phyloP scores from a whole-genome alignment of 2,797 vertebrate species.

The Trematomus bernacchii region DNA sequence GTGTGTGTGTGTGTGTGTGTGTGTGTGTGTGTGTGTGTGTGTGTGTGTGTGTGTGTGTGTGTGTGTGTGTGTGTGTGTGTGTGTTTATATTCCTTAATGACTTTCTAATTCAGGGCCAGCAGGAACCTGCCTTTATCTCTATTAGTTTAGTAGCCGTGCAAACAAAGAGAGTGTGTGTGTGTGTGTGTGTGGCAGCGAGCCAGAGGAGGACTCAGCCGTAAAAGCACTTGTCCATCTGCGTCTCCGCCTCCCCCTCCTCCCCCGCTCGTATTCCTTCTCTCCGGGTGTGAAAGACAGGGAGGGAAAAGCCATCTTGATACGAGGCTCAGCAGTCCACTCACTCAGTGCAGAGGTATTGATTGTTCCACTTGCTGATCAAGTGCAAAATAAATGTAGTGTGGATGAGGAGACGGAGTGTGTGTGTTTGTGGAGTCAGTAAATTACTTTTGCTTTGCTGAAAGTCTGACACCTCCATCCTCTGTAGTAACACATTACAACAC shows the following conservation, averaged over 20 bases:
- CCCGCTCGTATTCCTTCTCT: slow-evolving; percentile 45
- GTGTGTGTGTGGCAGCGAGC: slow-evolving; percentile 88
- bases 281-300: slow-evolving; percentile 54
- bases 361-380: slow-evolving; percentile 56
- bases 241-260: slow-evolving; percentile 54
- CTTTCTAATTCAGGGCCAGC: slow-evolving; percentile 89
- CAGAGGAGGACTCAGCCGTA: slow-evolving; percentile 86
- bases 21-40: background rate
- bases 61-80: slow-evolving; percentile 35
- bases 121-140: slow-evolving; percentile 91
- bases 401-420: background rate
- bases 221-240: slow-evolving; percentile 89
- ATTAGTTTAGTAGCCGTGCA: slow-evolving; percentile 88
- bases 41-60: slow-evolving; percentile 24
- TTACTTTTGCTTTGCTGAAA: slow-evolving; percentile 41
- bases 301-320: slow-evolving; percentile 54
- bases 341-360: slow-evolving; percentile 67
- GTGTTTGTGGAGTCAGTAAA: slow-evolving; percentile 25
- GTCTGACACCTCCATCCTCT: slow-evolving; percentile 37
- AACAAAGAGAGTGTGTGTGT: slow-evolving; percentile 88
- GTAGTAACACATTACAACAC: slow-evolving; percentile 8
- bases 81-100: slow-evolving; percentile 91
- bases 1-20: slow-evolving; percentile 2
- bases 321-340: slow-evolving; percentile 46
- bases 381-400: slow-evolving; percentile 35